Conservation (phyloP, 2,888 invertebrate genomes). For the Plemyria rubiginata region DNA sequence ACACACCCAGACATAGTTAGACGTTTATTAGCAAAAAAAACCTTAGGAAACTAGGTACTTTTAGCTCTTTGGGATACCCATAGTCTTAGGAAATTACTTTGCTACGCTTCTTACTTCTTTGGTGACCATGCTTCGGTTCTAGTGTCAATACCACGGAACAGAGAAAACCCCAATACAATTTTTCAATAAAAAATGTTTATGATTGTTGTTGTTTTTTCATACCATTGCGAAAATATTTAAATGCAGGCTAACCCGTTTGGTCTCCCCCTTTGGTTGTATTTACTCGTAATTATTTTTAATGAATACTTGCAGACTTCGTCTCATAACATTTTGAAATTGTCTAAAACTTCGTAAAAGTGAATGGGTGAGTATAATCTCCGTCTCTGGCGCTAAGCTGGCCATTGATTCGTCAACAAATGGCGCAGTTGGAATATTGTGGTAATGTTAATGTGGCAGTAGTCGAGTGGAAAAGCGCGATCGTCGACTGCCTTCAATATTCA, state of each 20-base stretch:
- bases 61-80: no score
- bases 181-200: neutral
- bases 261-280: neutral
- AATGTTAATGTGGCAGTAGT: slow-evolving; percentile 60
- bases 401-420: slow-evolving; percentile 53
- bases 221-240: neutral
- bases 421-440: slow-evolving; percentile 62
- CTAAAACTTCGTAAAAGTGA: slow-evolving; percentile 29
- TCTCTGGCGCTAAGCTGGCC: slow-evolving; percentile 32
- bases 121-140: no score
- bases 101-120: no score
- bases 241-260: neutral
- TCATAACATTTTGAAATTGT: slow-evolving; percentile 27
- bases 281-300: slow-evolving; percentile 19
- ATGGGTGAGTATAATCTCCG: slow-evolving; percentile 30
- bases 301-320: slow-evolving; percentile 19
- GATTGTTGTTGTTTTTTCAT: neutral
- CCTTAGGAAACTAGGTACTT: no score
- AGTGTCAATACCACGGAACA: no score
- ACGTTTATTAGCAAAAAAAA: no score
- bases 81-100: no score
- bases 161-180: no score
- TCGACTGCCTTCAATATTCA: slow-evolving; percentile 74
- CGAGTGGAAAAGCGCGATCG: slow-evolving; percentile 55
- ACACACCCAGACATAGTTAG: no score